Evolutionary conservation across 2,797 vertebrate species (phyloP), one percentile per base, ranked within the genome.

Genomic region (Scolopax bukidnonensis): DNA sequence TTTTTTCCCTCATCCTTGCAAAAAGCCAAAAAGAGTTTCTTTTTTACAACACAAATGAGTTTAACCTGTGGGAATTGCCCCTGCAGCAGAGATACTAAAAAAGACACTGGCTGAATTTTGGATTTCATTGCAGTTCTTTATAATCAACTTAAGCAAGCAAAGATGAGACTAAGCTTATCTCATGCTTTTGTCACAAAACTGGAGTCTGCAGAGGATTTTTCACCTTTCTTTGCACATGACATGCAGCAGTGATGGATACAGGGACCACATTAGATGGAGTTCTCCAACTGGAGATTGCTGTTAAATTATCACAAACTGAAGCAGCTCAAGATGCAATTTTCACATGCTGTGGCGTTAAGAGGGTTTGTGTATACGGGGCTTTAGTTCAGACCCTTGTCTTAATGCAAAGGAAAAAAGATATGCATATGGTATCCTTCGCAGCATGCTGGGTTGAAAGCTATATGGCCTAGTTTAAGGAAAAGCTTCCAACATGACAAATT

Each of bases 231-330:
- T 81, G 71, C 43, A 48, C 0, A 0, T 77, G 47, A 57, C 27
- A n/a, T 10, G 25, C 25, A 82, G 36, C 83, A 84, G 51, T 30
- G 74, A 80, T 4, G 3, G 68, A 65, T 78, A 54, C 33, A 77
- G 57, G 85, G 40, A 68, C 24, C 40, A 75, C 81, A 93, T 92
- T 69, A 87, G 65, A 63, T 27, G 54, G 36, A 94, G 28, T 23
- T 83, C 54, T 92, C 84, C 50, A 51, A 2, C 0, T 92, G 57
- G 60, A 93, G 68, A 47, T 3, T 40, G 50, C n/a, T 83, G 78
- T 50, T 87, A 87, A 81, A 91, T 51, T 65, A 92, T 84, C 59
- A 89, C 65, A 84, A 68, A 89, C 38, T 32, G 65, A 92, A 96
- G 78, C 68, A 87, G 78, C 86, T 96, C 89, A 88, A 63, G 87